Conservation (phyloP, 2,113 vertebrate genomes). For the Butorides virescens region DNA sequence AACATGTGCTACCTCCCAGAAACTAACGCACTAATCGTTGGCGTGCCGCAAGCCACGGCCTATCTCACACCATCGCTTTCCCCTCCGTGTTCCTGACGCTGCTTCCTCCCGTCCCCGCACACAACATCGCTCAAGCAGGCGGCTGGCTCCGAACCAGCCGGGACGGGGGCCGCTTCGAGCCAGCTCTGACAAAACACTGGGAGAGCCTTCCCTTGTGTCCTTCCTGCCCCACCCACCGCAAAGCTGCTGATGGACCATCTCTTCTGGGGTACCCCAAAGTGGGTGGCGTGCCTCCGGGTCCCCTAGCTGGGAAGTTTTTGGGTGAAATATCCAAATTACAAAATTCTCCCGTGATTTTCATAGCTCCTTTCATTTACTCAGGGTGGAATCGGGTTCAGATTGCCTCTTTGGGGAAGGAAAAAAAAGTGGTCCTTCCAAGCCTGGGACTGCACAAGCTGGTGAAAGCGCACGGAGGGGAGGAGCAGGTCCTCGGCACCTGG, state of each 20-base stretch:
- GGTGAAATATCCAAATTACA: background rate
- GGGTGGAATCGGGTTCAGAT: background rate
- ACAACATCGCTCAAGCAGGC: background rate
- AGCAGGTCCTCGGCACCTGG: accelerated
- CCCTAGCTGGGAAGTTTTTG: background rate
- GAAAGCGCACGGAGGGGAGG: background rate
- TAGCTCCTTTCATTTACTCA: background rate
- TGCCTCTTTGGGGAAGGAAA: background rate
- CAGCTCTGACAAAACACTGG: background rate
- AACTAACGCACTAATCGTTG: background rate
- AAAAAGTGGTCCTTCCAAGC: background rate
- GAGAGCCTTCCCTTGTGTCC: background rate
- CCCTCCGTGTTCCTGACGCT: background rate
- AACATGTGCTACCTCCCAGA: conserved; percentile 51
- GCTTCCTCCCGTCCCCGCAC: background rate
- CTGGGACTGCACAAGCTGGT: background rate
- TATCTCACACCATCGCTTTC: background rate
- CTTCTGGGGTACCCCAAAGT: background rate
- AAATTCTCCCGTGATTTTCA: background rate
- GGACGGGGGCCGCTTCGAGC: background rate
- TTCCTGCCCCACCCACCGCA: accelerated
- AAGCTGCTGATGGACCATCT: background rate
- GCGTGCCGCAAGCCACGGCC: background rate
- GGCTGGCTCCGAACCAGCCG: background rate
- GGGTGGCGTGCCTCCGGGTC: accelerated